phyloP scores from a whole-genome alignment of 2,113 vertebrate species.

The Charina bottae region DNA sequence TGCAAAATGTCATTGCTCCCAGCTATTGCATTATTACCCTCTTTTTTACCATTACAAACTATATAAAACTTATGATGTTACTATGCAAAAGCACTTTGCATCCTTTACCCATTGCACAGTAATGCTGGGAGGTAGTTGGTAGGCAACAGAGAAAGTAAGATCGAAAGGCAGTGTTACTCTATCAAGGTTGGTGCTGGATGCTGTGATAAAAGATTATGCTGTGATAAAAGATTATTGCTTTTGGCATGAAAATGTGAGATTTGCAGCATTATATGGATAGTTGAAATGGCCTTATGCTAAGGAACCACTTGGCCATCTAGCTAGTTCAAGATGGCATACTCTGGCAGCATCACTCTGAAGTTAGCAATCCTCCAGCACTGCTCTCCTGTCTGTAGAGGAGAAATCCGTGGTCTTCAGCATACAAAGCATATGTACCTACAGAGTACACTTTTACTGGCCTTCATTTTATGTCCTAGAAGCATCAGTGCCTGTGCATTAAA shows the following conservation, averaged over 20 bases:
- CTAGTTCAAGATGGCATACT: background rate
- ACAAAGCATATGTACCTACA: background rate
- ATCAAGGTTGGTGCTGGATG: background rate
- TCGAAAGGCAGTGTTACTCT: background rate
- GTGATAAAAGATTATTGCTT: background rate
- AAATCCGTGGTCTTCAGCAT: background rate
- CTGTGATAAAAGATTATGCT: background rate
- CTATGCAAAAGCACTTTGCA: too few species aligned
- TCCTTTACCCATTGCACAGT: background rate
- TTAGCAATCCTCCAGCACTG: background rate
- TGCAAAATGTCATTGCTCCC: background rate
- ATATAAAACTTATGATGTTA: background rate
- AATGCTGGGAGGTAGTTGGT: background rate
- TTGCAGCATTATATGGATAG: background rate
- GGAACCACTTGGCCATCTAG: background rate
- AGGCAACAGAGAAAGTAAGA: background rate
- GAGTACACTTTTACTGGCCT: background rate
- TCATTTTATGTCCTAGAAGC: background rate
- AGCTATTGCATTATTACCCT: background rate
- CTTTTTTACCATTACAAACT: background rate
- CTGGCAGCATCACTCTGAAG: background rate
- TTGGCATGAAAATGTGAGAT: background rate
- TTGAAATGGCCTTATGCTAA: background rate
- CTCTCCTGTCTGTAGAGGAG: background rate
- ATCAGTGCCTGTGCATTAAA: background rate